Conservation (phyloP, 2,888 invertebrate genomes). For the Arrhopalites spinosus region DNA sequence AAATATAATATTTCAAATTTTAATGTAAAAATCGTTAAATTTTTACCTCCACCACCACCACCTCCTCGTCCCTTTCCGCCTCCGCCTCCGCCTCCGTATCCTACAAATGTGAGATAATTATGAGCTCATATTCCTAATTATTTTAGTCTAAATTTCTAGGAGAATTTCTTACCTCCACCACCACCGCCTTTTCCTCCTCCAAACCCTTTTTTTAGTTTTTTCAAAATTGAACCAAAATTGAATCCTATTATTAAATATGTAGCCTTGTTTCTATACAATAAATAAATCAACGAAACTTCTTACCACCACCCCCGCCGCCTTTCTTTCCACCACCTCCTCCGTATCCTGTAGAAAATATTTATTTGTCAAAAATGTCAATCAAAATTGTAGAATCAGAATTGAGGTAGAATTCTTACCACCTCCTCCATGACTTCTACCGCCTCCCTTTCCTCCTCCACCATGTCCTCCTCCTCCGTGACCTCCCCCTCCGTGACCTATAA, state of each 20-base stretch:
- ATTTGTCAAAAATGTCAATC: background rate
- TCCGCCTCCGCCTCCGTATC: conserved; percentile 27
- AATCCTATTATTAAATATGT: background rate
- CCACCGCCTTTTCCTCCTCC: background rate
- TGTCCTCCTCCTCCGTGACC: conserved; percentile 11
- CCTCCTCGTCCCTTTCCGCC: conserved; percentile 18
- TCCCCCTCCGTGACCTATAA: background rate
- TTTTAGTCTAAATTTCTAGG: background rate
- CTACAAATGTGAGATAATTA: background rate
- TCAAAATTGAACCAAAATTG: background rate
- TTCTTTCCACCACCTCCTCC: conserved; percentile 19
- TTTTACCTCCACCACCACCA: no score
- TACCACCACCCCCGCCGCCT: conserved; percentile 14
- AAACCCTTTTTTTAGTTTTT: background rate
- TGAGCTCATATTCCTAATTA: background rate
- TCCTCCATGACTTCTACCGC: conserved; percentile 27
- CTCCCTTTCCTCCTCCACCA: conserved; percentile 20
- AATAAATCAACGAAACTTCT: no score
- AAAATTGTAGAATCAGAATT: no score
- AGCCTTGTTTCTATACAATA: no score
- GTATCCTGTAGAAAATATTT: background rate
- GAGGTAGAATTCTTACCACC: no score
- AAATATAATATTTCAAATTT: no score
- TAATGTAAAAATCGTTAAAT: no score
- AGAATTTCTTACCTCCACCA: conserved; percentile 13